Evolutionary conservation across 1,140 invertebrate genomes (phyloP).

Genomic region (Pogonus chalceus): DNA sequence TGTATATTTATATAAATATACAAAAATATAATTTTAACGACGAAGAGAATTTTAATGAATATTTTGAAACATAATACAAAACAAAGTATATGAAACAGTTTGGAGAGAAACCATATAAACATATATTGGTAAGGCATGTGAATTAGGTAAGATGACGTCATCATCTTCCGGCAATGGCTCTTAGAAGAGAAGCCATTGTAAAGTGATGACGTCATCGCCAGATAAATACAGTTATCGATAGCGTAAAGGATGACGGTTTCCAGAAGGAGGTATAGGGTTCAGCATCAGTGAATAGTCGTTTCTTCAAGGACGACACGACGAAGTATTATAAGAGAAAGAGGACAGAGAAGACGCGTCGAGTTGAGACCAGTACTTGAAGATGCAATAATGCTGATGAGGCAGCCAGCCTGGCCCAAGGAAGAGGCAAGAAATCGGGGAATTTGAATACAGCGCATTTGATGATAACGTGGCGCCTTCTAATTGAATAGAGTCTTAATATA

Average conservation of each 20-base stretch:
- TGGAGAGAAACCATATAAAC: too few relatives aligned
- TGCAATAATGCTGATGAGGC: conserved; percentile 4
- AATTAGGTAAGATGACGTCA: neutral
- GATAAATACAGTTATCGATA: conserved; percentile 5
- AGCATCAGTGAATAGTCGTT: too few relatives aligned
- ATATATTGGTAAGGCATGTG: too few relatives aligned
- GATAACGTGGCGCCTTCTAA: neutral
- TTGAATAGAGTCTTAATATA: conserved; percentile 6
- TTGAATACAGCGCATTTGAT: neutral
- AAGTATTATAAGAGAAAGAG: too few relatives aligned
- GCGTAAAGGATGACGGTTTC: neutral
- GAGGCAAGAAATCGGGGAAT: neutral
- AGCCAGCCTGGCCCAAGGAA: neutral
- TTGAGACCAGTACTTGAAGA: too few relatives aligned
- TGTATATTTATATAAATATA: too few relatives aligned
- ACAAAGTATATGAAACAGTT: too few relatives aligned
- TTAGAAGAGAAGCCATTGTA: neutral
- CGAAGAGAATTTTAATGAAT: too few relatives aligned
- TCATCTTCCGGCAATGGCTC: neutral
- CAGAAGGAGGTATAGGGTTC: neutral
- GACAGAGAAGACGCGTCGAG: too few relatives aligned
- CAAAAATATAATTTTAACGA: too few relatives aligned
- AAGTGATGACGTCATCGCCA: neutral
- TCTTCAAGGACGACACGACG: too few relatives aligned
- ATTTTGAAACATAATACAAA: too few relatives aligned